phyloP scores from a whole-genome alignment of 2,888 invertebrate genomes.

The Campoplex nolae region DNA sequence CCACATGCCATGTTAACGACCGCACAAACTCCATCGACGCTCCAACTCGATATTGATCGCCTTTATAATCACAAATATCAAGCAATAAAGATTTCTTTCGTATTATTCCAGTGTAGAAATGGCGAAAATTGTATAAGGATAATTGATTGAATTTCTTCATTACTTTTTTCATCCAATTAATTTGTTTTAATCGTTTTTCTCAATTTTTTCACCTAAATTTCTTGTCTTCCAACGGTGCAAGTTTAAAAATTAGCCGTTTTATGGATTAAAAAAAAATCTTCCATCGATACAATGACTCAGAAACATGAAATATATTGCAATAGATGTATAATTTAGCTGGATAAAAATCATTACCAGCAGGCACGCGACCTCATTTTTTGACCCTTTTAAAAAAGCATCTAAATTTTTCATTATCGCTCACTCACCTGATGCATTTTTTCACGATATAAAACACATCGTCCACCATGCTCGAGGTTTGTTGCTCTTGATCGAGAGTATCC shows the following conservation, averaged over 20 bases:
- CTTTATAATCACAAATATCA: constrained; percentile 83
- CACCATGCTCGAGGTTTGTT: constrained; percentile 95
- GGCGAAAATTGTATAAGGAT: neutral
- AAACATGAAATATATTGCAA: too few relatives aligned
- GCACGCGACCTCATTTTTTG: neutral
- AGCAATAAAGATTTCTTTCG: constrained; percentile 8
- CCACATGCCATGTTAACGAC: constrained; percentile 97
- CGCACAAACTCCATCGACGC: constrained; percentile 98
- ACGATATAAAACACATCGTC: constrained; percentile 99
- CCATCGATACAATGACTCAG: too few relatives aligned
- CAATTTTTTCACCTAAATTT: too few relatives aligned
- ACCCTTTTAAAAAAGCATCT: neutral
- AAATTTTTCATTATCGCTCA: constrained; percentile 79
- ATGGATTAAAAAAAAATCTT: too few relatives aligned
- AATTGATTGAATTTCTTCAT: neutral
- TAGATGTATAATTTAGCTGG: too few relatives aligned
- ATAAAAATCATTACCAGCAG: too few relatives aligned
- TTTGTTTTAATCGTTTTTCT: too few relatives aligned
- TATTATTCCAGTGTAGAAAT: neutral
- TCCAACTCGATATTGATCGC: constrained; percentile 95
- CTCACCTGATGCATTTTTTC: constrained; percentile 96
- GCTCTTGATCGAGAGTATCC: constrained; percentile 90
- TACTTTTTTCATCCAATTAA: too few relatives aligned
- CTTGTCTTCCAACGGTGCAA: too few relatives aligned
- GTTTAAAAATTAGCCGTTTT: too few relatives aligned